Conservation (phyloP, 1,140 invertebrate genomes). For the Drosophila paulistorum region DNA sequence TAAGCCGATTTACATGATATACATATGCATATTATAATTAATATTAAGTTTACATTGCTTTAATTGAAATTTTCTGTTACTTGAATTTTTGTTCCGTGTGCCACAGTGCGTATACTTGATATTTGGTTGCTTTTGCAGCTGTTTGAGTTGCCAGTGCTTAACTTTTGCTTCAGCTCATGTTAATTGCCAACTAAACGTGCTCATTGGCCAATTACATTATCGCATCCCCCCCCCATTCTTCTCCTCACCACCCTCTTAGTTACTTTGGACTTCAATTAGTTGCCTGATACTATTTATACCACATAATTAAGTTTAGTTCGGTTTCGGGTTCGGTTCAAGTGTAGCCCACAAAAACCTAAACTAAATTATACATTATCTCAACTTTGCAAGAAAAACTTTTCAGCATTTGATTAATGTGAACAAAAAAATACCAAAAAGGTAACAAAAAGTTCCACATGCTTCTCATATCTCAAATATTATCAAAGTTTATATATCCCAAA, state of each 20-base stretch:
- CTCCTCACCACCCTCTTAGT: background rate
- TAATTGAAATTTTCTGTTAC: slow-evolving; percentile 44
- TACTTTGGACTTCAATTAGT: slow-evolving; percentile 10
- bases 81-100: background rate
- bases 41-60: slow-evolving; percentile 24
- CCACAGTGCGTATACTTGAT: slow-evolving; percentile 44
- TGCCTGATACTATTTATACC: slow-evolving; percentile 5
- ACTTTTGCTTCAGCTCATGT: slow-evolving; percentile 31
- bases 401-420: background rate
- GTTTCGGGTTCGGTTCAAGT: background rate
- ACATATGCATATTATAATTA: slow-evolving; percentile 10
- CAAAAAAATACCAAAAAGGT: background rate
- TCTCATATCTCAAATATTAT: too few species aligned
- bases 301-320: slow-evolving; percentile 1
- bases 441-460: background rate
- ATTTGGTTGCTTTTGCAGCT: slow-evolving; percentile 34
- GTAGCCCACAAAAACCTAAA: background rate
- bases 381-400: slow-evolving; percentile 9
- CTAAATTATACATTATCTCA: slow-evolving; percentile 4
- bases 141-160: slow-evolving; percentile 32
- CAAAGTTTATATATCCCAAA: too few species aligned
- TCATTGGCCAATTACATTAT: slow-evolving; percentile 40
- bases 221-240: background rate
- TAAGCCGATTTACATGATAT: slow-evolving; percentile 30
- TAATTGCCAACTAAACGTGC: slow-evolving; percentile 38